These are phyloP conservation scores for Listronotus bonariensis DNA, from an alignment of 1,140 invertebrate species.

Conservation along the genomic window DNA sequence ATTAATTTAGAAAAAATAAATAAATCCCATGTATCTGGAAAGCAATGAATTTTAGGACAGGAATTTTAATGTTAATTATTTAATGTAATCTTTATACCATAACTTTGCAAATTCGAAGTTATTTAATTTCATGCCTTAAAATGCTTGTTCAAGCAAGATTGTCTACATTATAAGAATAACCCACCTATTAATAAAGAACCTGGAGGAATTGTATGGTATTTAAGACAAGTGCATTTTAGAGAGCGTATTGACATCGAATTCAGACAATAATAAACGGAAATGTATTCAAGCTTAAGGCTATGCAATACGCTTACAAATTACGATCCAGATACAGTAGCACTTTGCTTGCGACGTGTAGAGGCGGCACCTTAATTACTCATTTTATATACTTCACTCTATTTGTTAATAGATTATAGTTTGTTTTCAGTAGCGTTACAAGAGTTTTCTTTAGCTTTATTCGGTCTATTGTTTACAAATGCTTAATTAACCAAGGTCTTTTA, in stretches of 20 bases:
- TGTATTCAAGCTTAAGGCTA: conserved; percentile 51
- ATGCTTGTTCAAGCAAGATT: too few species aligned
- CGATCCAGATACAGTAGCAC: conserved; percentile 54
- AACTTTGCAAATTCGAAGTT: too few species aligned
- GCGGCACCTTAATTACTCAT: conserved; percentile 54
- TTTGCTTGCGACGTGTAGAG: conserved; percentile 51
- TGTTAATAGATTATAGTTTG: conserved; percentile 49
- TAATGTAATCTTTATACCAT: too few species aligned
- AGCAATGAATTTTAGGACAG: too few species aligned
- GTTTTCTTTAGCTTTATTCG: not conserved
- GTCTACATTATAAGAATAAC: too few species aligned
- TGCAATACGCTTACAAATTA: conserved; percentile 55
- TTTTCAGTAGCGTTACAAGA: not conserved
- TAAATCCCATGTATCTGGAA: too few species aligned
- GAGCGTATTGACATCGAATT: conserved; percentile 31
- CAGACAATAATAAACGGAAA: conserved; percentile 48
- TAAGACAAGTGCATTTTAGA: conserved; percentile 31
- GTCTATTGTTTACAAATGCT: not conserved
- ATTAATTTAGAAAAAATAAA: too few species aligned
- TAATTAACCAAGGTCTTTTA: too few species aligned
- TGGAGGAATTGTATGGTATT: conserved; percentile 1
- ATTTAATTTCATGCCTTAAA: too few species aligned
- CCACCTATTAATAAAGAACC: too few species aligned
- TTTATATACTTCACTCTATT: conserved; percentile 53
- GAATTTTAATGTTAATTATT: too few species aligned